Evolutionary conservation across 2,888 invertebrate species (phyloP), one percentile per base, ranked within the genome.

Genomic region (Mesorhabditis sp.): DNA sequence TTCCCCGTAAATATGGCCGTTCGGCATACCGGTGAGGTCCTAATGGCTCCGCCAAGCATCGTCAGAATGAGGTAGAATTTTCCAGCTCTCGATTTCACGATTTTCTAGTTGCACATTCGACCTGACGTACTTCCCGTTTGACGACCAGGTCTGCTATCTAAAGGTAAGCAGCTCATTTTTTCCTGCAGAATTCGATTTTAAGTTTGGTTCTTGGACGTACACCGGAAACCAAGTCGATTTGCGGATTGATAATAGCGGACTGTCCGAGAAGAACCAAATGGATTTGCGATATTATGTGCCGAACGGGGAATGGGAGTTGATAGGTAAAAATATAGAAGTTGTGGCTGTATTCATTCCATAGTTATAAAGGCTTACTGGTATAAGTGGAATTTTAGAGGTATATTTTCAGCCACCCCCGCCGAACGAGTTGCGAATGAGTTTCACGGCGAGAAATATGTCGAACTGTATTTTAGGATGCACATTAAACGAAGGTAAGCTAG

Each of bases 141-240:
- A 97, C 88, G 95, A 96, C 89, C 97, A 97, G 89, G 91, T 92
- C 85, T 97, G 97, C 89, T 93, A 94, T 87, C 67, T 85, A 50
- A 85, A 85, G 73, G 84, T 84, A 45, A 42, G 67, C 61, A 5
- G 5, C 43, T 44, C 15, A 15, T 44, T 4, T 28, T 5, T 15
- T 42, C n/a, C 43, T 6, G 5, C 7, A 58, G 42, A 28, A 28
- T 67, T 10, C n/a, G 5, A 10, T 28, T 66, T 77, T 58, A 94
- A 97, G 90, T 98, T 97, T 87, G 97, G 97, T 86, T 95, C 95
- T 87, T 98, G 98, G 98, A 96, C 97, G 79, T 95, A 97, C 88
- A 94, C 94, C 88, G 95, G 95, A 4, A 76, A 83, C 10, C 82
- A 85, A 92, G 90, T 98, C 89, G 95, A 98, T 89, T 91, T 98